Evolutionary conservation across 2,113 vertebrate species (phyloP).

Genomic region (Microtus richardsoni): DNA sequence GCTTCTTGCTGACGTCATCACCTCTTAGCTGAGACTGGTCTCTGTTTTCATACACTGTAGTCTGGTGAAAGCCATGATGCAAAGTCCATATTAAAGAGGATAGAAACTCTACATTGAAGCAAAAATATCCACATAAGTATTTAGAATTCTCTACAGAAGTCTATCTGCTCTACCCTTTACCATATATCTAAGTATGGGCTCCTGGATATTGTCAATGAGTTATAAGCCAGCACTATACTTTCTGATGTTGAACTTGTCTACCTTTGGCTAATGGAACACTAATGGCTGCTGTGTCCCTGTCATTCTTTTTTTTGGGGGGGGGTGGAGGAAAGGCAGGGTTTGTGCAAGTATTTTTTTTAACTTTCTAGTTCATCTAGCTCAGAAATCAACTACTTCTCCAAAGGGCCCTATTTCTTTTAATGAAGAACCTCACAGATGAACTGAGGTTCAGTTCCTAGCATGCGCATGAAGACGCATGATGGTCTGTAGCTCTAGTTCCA

Average conservation of each 20-base stretch:
- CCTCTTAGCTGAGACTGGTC: not conserved
- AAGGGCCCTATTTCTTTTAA: not conserved
- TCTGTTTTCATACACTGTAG: not conserved
- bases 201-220: not conserved
- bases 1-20: not conserved
- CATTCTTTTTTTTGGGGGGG: not conserved
- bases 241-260: not conserved
- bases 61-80: not conserved
- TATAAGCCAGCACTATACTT: not conserved
- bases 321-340: not conserved
- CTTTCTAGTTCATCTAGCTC: not conserved
- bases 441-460: not conserved
- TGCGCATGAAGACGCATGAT: not conserved
- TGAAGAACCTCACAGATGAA: not conserved
- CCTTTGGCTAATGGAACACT: not conserved
- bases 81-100: not conserved
- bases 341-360: not conserved
- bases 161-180: not conserved
- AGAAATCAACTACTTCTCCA: not conserved
- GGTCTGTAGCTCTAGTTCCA: not conserved
- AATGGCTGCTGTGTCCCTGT: not conserved
- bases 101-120: not conserved
- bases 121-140: not conserved
- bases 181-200: not conserved
- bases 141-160: not conserved